A percentile compares a stretch with the other conserved stretches of the same genome.
Evolutionary conservation across 2,113 vertebrate species (phyloP).

Genomic region (Pseudorhombus dupliciocellatus): DNA sequence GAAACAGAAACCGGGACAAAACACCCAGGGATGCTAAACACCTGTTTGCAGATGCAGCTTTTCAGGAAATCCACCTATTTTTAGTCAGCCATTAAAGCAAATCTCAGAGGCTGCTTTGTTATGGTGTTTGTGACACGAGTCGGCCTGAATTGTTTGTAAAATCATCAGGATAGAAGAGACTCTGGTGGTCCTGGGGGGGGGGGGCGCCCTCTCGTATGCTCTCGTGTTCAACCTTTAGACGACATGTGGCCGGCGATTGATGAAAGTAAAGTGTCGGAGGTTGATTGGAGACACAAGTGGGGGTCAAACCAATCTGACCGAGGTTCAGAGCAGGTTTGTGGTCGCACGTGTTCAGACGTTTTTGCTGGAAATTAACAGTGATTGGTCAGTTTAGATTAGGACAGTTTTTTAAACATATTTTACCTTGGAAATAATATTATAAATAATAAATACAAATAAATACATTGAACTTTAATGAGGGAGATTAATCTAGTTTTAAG

Average conservation of each 20-base stretch:
- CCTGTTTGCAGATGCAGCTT: slow-evolving; percentile 33
- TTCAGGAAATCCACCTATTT: slow-evolving; percentile 37
- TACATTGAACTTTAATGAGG: too few species aligned
- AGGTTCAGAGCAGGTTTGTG: neutral
- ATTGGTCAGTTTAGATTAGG: too few species aligned
- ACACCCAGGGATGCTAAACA: slow-evolving; percentile 54
- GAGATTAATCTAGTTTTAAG: too few species aligned
- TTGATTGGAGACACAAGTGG: slow-evolving; percentile 55
- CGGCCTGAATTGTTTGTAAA: slow-evolving; percentile 1
- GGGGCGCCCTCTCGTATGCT: slow-evolving; percentile 10
- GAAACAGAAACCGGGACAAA: slow-evolving; percentile 47
- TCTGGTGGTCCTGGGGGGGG: neutral
- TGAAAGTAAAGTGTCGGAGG: slow-evolving; percentile 32
- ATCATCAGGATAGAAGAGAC: slow-evolving; percentile 9
- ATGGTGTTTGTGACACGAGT: slow-evolving; percentile 1
- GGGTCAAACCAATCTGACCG: slow-evolving; percentile 48
- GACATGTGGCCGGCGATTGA: slow-evolving; percentile 27
- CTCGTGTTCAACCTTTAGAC: slow-evolving; percentile 19
- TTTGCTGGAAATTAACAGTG: slow-evolving; percentile 16
- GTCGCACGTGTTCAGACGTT: neutral
- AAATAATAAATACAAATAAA: too few species aligned
- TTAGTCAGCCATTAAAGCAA: slow-evolving; percentile 18
- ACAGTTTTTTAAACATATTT: too few species aligned
- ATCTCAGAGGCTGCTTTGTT: slow-evolving; percentile 30
- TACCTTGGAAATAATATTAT: too few species aligned